These are phyloP conservation scores for Microtus montanus DNA, from an alignment of 2,113 vertebrate species.

Conservation along the genomic window DNA sequence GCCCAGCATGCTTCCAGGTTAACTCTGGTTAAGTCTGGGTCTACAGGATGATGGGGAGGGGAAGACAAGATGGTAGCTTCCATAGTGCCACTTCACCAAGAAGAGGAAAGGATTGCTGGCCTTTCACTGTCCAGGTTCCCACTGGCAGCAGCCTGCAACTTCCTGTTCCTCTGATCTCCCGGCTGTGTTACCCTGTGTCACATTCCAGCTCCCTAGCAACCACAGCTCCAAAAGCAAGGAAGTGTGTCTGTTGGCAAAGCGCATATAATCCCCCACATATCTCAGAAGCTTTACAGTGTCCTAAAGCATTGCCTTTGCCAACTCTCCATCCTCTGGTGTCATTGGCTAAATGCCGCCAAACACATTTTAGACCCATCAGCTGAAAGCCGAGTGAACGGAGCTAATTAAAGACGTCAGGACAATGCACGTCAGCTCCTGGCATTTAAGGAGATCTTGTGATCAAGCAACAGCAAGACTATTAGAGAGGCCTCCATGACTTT, in stretches of 20 bases:
- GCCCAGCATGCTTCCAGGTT: not conserved
- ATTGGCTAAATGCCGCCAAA: not conserved
- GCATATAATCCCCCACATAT: not conserved
- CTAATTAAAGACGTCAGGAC: not conserved
- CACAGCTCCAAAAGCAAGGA: not conserved
- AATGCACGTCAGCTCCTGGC: not conserved
- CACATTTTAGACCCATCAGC: rapidly evolving
- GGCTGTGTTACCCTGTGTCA: not conserved
- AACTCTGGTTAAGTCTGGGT: not conserved
- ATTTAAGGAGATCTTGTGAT: not conserved
- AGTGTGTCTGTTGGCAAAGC: not conserved
- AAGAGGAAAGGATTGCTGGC: not conserved
- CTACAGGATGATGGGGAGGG: not conserved
- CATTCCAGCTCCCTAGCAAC: slow-evolving; percentile 7
- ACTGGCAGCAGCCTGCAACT: not conserved
- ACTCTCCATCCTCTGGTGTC: not conserved
- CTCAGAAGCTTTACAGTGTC: not conserved
- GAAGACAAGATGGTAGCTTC: rapidly evolving
- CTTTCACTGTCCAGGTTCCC: not conserved
- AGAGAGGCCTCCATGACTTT: not conserved
- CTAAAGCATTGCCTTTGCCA: not conserved
- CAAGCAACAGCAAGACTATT: not conserved
- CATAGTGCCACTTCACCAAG: not conserved
- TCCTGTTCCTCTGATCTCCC: not conserved
- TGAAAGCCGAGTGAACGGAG: not conserved